phyloP scores from a whole-genome alignment of 2,113 vertebrate species.

The Anguilla japonica region DNA sequence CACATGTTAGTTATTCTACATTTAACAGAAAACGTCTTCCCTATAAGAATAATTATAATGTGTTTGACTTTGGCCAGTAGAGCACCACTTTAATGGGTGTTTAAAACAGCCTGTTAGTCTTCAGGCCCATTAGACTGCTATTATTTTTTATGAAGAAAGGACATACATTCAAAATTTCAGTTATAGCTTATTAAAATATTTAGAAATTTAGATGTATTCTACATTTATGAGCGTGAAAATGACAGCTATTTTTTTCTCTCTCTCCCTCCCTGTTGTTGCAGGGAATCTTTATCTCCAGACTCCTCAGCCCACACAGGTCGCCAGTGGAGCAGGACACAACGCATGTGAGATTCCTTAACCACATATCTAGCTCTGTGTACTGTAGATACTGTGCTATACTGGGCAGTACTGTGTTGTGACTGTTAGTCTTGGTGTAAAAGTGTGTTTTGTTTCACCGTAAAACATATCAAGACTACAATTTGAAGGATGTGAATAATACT shows the following conservation, averaged over 20 bases:
- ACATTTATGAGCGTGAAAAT: not conserved
- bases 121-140: not conserved
- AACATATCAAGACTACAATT: not conserved
- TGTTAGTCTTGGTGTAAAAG: not conserved
- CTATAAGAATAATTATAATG: too few relatives aligned
- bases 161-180: not conserved
- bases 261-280: not conserved
- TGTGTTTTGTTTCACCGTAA: not conserved
- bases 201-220: not conserved
- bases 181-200: too few relatives aligned
- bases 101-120: not conserved
- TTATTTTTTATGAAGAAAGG: too few relatives aligned
- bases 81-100: too few relatives aligned
- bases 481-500: not conserved
- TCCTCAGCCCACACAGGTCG: not conserved
- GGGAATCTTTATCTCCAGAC: not conserved
- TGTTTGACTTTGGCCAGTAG: too few relatives aligned
- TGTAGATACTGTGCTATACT: not conserved
- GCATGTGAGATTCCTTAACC: not conserved
- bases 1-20: too few relatives aligned
- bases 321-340: not conserved
- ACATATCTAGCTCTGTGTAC: not conserved
- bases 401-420: not conserved
- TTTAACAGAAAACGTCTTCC: too few relatives aligned
- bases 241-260: not conserved